A percentile compares a stretch with the other conserved stretches of the same genome.
Conservation (phyloP, 2,797 vertebrate species). For the Rhincodon typus region DNA sequence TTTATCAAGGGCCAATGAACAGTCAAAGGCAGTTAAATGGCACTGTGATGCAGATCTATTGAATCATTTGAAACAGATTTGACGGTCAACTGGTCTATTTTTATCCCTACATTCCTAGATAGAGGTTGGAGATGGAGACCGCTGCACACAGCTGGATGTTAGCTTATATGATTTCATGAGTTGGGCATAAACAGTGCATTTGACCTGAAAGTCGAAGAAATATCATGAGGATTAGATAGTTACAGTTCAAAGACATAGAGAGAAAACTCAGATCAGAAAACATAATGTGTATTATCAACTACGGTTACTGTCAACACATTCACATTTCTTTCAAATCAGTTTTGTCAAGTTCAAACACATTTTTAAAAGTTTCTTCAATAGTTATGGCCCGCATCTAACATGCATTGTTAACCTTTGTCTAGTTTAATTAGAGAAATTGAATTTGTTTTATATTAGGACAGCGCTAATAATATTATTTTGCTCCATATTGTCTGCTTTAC, state of each 20-base stretch:
- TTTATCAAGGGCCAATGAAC: neutral
- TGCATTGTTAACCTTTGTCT: neutral
- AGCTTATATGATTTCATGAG: neutral
- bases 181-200: neutral
- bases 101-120: neutral
- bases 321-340: neutral
- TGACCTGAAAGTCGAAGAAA: neutral
- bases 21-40: neutral
- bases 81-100: neutral
- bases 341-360: neutral
- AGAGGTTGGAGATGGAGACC: neutral
- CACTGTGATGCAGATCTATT: neutral
- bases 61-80: neutral
- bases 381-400: neutral
- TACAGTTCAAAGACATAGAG: neutral
- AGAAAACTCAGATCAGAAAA: neutral
- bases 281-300: neutral
- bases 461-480: neutral
- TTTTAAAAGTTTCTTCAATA: neutral
- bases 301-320: neutral
- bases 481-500: neutral
- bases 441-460: neutral
- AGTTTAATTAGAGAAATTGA: neutral
- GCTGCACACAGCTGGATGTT: neutral
- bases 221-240: neutral